Base-by-base conservation (phyloP, 2,113 vertebrate species). In the Xyliphius kryptos region DNA sequence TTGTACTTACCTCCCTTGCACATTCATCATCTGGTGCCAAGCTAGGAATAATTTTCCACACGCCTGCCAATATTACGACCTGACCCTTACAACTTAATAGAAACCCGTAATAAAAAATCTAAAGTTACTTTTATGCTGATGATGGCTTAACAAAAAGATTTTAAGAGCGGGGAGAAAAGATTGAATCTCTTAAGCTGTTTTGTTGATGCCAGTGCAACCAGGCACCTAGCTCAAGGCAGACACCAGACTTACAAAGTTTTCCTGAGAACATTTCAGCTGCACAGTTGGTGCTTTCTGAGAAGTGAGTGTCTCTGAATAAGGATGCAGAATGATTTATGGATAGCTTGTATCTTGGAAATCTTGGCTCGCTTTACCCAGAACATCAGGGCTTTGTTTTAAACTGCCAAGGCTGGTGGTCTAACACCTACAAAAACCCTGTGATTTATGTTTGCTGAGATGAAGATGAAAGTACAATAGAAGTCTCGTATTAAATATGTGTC, bases 401-500 rank as follows among this genome's bases (percentile, higher is more conserved):
- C 47, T 59, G 56, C 38, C 48, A 48, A 37, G 50, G 60, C 75
- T n/a, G 26, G 26, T 32, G 26, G 26, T 32, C 26, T 32, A 32
- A 32, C 7, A 32, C 26, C 26, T 32, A 32, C 26, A 32, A 32
- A 32, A 32, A 32, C 26, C 26, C 26, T 32, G 73, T 52, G 53
- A 72, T 75, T 70, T 73, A 57, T 72, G 66, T 65, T 68, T 62
- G 66, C 71, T 80, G 66, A 78, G 74, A 68, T 71, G 72, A 56
- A 51, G 44, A 56, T 70, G 67, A 72, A 70, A 57, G 66, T 37
- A 46, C 53, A 32, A 72, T 41, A 67, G 51, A 79, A 72, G 64
- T 57, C 64, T 66, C 52, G 38, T 66, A 71, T 68, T 70, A 57
- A 69, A 51, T 52, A 46, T 38, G 72, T 72, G 71, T 81, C 79